Percentiles rank a stretch among this genome's conserved stretches.
Evolutionary conservation across 1,140 invertebrate species (phyloP).

Genomic region (Drosophila lacertosa): DNA sequence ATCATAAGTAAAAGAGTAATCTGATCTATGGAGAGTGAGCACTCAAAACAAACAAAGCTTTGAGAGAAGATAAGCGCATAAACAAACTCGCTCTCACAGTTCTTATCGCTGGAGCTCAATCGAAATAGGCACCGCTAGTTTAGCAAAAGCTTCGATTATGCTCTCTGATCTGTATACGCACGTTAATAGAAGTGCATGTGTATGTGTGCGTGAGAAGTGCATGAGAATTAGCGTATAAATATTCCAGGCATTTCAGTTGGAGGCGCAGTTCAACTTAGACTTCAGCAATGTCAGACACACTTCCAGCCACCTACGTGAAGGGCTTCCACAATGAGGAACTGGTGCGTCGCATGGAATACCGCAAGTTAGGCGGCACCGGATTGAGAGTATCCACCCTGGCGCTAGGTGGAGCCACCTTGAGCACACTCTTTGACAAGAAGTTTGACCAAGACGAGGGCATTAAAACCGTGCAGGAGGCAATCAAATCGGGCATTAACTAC

Average conservation of each 20-base stretch:
- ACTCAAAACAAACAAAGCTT: neutral
- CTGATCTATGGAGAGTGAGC: neutral
- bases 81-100: neutral
- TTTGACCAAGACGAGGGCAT: slow-evolving; percentile 87
- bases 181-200: neutral
- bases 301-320: slow-evolving; percentile 85
- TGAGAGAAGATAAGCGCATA: slow-evolving; percentile 4
- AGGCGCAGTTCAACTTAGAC: slow-evolving; percentile 10
- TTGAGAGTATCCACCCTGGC: slow-evolving; percentile 86
- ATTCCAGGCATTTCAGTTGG: neutral
- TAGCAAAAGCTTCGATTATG: neutral
- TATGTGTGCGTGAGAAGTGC: neutral
- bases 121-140: neutral
- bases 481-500: slow-evolving; percentile 94
- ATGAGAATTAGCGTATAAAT: slow-evolving; percentile 1
- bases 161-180: neutral
- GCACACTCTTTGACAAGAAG: slow-evolving; percentile 48
- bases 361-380: slow-evolving; percentile 85
- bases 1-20: neutral
- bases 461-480: slow-evolving; percentile 88
- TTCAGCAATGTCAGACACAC: slow-evolving; percentile 43
- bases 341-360: slow-evolving; percentile 86
- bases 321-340: slow-evolving; percentile 86
- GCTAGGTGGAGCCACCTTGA: slow-evolving; percentile 84
- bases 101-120: slow-evolving; percentile 16